phyloP scores from a whole-genome alignment of 2,113 vertebrate genomes.

The Grammatotria lemairii region DNA sequence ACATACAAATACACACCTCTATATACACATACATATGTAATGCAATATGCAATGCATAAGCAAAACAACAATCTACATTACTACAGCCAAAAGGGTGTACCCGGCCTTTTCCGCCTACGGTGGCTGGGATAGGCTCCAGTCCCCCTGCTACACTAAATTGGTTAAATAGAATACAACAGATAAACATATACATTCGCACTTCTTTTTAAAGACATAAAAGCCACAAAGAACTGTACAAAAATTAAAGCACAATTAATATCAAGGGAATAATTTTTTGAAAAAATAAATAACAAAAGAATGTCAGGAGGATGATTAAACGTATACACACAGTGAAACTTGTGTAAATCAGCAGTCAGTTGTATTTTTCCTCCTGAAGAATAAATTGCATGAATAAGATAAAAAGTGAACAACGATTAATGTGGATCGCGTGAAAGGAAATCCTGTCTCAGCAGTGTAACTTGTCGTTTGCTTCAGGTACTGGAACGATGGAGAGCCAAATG shows the following conservation, averaged over 20 bases:
- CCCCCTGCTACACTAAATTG: neutral
- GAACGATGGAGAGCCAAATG: slow-evolving; percentile 42
- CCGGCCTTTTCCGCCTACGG: fast-evolving
- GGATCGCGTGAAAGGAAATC: neutral
- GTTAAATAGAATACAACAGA: neutral
- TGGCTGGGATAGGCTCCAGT: neutral
- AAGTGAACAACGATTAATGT: neutral
- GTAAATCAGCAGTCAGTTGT: neutral
- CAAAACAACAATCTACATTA: neutral
- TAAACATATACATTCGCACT: too few species aligned
- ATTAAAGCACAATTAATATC: neutral
- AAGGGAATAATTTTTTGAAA: too few species aligned
- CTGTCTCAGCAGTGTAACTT: neutral
- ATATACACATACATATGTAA: neutral
- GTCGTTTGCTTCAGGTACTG: slow-evolving; percentile 38
- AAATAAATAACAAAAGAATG: neutral
- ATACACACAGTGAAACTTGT: neutral
- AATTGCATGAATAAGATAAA: neutral
- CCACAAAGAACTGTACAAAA: neutral
- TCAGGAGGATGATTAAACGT: neutral
- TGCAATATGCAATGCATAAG: neutral
- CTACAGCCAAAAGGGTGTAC: neutral
- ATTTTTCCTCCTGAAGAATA: neutral
- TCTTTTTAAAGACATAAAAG: neutral
- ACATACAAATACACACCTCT: neutral